Base-by-base conservation (phyloP, 2,797 vertebrate species). In the Peromyscus eremicus region DNA sequence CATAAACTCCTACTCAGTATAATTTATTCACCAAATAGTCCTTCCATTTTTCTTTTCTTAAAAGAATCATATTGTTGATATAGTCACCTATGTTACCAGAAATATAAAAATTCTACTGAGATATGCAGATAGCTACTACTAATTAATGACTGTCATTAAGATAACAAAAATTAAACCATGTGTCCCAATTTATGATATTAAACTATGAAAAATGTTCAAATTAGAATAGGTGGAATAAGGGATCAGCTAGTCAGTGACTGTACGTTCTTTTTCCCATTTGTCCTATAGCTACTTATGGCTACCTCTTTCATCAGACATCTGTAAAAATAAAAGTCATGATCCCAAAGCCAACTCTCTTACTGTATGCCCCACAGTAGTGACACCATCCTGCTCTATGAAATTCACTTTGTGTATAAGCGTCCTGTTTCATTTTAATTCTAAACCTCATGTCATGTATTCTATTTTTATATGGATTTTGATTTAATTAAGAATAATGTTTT, bases 251-350 rank as follows among this genome's bases (percentile, higher is more conserved):
- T 23, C 23, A 32, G 8, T 71, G 43, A 49, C 43, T 62, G 7
- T 3, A 43, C 32, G 85, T 79, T 52, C 13, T 70, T 84, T n/a
- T 80, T 23, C 12, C 29, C 23, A 4, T 12, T 84, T 49, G 88
- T 70, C 46, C 19, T 21, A 16, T 27, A 11, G 27, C 32, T 60
- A 13, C 2, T 49, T 70, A 27, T 9, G 40, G 8, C 60, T 66
- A 16, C 21, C 43, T 9, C 82, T 93, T 57, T 68, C 12, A 60
- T 94, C 6, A 46, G 92, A 86, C 17, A 79, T 9, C 84, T 88
- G 66, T 89, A 40, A 29, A 17, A 68, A 81, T 13, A 83, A 86
- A 86, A 90, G 6, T 43, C 32, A 34, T 49, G n/a, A 83, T 4
- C 3, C 19, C 49, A 57, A 12, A 55, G 27, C 27, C 2, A 0